Evolutionary conservation across 1,140 invertebrate genomes (phyloP), one percentile per base, ranked within the genome.

Genomic region (Drosophila equinoxialis): DNA sequence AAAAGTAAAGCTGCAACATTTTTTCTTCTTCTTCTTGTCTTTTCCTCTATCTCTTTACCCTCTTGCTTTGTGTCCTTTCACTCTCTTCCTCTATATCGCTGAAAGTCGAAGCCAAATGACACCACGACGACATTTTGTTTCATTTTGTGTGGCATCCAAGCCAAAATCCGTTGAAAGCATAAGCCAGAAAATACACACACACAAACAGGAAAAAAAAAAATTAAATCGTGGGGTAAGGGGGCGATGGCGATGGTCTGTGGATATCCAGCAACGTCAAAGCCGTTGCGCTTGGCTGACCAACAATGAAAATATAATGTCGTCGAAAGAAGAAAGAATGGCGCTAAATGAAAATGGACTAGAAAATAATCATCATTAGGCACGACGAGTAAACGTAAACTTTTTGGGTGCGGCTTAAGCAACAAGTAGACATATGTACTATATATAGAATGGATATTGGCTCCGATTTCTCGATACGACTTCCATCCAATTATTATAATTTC

Each of bases 151-250:
- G 67, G 79, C 72, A 68, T 51, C 75, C 66, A 68, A 74, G 76
- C 83, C 79, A 86, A 86, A 86, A 86, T 87, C 83, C 83, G 83
- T 87, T 89, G 77, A 89, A 80, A 87, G 80, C 84, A 87, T 87
- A 84, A 89, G 84, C 84, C 84, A 83, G 79, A 81, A 74, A 68
- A 70, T 58, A 77, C 70, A 67, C 17, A 78, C 37, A 54, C 48
- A 41, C 17, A 54, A 39, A 61, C 51, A 51, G 17, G 45, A 17
- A 11, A 0, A 61, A 23, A 14, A 51, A 37, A 26, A 26, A 57
- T 42, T 33, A 41, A 17, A 23, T 17, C 11, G 33, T 23, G 17
- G 65, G 33, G 23, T 23, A 65, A 20, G 26, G 10, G 54, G 45
- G 37, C 35, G 59, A 67, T 62, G 68, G 41, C 39, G 30, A 30